phyloP scores from a whole-genome alignment of 2,888 invertebrate species.

The Salticus scenicus region DNA sequence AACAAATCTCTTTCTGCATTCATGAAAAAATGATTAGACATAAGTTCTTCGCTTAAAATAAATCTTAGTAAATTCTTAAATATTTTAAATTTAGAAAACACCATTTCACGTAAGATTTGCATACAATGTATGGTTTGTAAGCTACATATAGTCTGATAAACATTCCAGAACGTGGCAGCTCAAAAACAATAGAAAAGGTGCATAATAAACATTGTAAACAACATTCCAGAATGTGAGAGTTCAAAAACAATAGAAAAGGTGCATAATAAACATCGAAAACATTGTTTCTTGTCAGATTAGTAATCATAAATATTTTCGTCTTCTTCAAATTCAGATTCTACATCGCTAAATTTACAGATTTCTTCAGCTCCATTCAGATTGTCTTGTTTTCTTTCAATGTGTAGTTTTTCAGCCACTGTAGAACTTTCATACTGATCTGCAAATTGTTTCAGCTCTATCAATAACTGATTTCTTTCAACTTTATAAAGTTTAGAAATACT shows the following conservation, averaged over 20 bases:
- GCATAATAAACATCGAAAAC: too few species aligned
- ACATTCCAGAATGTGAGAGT: too few species aligned
- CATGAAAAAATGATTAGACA: not conserved
- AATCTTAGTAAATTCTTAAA: not conserved
- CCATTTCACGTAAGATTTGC: not conserved
- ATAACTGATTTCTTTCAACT: too few species aligned
- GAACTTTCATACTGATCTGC: too few species aligned
- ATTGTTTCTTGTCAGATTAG: not conserved
- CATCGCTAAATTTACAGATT: not conserved
- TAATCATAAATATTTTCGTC: conserved; percentile 1
- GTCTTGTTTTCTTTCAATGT: not conserved
- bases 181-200: not conserved
- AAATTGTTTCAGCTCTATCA: too few species aligned
- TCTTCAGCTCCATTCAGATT: too few species aligned
- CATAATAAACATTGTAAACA: conserved; percentile 10
- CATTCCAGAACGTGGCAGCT: not conserved
- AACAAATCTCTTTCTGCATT: not conserved
- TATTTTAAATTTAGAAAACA: conserved; percentile 5
- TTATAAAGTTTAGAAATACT: too few species aligned
- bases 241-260: too few species aligned
- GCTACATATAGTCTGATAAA: not conserved
- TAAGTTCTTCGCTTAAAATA: conserved; percentile 6
- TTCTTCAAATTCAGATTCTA: too few species aligned
- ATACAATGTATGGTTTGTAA: not conserved
- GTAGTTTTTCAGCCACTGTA: not conserved